Base-by-base conservation (phyloP, 2,113 vertebrate species). In the Myodes glareolus region DNA sequence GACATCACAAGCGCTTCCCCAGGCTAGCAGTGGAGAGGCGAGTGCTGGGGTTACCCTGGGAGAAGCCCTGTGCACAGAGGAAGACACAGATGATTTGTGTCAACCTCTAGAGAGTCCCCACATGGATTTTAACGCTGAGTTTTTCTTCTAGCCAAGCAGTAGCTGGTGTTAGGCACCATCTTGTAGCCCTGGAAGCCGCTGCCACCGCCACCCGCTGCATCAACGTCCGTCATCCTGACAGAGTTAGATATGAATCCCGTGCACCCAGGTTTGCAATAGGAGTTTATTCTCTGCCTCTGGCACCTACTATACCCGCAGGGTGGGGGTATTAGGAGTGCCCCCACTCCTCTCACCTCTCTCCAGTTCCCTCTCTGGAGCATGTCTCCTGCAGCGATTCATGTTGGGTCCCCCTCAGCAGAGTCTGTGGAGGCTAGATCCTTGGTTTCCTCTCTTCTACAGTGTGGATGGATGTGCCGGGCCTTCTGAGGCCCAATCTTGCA, bases 401-500 rank as follows among this genome's bases (percentile, higher is more conserved):
- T 6, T 12, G 52, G 77, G 3, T 14, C 8, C 1, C 39, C 73
- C 47, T 42, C 17, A 33, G 29, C 11, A 84, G 81, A 88, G 86
- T 10, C 17, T 42, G 5, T n/a, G 61, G 52, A 45, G 52, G 23
- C 52, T 1, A 0, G 29, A 67, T 42, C 65, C 90, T 88, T n/a
- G 0, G 58, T 81, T 65, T 87, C 19, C 52, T n/a, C 45, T 3
- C 21, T 58, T 58, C 67, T 47, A 0, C 36, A 50, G 72, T 47
- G 1, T 4, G 0, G 11, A 4, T 50, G 47, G 29, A 7, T 0
- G 0, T 3, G 5, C 73, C 36, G 0, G 1, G 31, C 42, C 50
- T 42, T 25, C 29, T 10, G 6, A 58, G 85, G 39, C 39, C 42
- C 70, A 21, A 0, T 6, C 13, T 1, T 7, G 63, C 55, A 33